Conservation (phyloP, 2,113 vertebrate species). For the Theristicus caerulescens region DNA sequence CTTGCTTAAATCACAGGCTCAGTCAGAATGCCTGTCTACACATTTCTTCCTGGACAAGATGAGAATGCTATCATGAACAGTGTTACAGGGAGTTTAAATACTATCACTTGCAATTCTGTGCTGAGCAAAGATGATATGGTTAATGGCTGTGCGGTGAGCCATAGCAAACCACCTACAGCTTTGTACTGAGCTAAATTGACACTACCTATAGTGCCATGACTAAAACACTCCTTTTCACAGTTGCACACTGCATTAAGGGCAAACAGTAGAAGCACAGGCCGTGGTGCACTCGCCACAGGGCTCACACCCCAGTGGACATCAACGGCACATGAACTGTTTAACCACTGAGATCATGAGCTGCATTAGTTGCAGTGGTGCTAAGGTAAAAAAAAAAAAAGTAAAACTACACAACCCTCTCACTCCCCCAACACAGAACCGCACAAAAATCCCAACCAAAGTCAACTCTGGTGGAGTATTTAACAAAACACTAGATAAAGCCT, state of each 20-base stretch:
- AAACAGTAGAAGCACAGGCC: background rate
- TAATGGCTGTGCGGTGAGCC: constrained; percentile 57
- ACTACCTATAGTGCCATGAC: background rate
- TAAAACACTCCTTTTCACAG: constrained; percentile 67
- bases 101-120: constrained; percentile 13
- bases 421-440: background rate
- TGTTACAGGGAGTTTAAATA: constrained; percentile 43
- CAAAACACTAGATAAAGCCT: background rate
- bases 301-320: background rate
- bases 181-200: constrained; percentile 43
- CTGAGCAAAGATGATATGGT: constrained; percentile 51
- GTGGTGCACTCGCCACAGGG: background rate
- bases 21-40: background rate
- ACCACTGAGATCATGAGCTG: background rate
- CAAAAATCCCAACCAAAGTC: background rate
- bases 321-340: background rate
- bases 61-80: background rate
- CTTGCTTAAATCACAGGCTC: background rate
- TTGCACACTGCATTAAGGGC: constrained; percentile 34
- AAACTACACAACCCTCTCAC: background rate
- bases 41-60: constrained; percentile 15
- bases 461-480: background rate
- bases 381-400: background rate
- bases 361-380: background rate
- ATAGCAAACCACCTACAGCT: constrained; percentile 58